A percentile compares a stretch with the other conserved stretches of the same genome.
These are phyloP conservation scores for Tamias sibiricus DNA, from an alignment of 2,113 vertebrate species.

Conservation along the genomic window DNA sequence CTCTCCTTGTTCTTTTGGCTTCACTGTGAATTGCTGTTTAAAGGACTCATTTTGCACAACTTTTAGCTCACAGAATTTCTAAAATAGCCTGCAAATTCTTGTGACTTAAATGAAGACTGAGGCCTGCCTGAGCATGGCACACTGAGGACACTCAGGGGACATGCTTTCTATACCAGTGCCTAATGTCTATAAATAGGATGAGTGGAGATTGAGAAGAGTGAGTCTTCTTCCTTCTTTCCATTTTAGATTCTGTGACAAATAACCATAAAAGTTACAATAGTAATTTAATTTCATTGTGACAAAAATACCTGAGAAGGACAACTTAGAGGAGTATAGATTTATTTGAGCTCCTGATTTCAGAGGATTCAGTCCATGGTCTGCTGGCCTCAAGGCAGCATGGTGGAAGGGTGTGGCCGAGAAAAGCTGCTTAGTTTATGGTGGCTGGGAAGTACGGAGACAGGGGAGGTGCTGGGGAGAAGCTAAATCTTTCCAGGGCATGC, in stretches of 20 bases:
- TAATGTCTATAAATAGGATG: not conserved
- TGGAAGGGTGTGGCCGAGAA: no score
- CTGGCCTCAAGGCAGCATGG: no score
- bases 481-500: no score
- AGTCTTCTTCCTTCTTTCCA: not conserved
- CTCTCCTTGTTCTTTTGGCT: not conserved
- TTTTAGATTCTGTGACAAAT: not conserved
- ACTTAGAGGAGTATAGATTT: no score
- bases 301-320: no score
- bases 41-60: not conserved
- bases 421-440: no score
- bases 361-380: no score
- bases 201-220: not conserved
- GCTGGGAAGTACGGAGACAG: no score
- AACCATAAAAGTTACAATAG: not conserved
- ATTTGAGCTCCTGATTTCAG: no score
- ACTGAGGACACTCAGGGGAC: rapidly evolving
- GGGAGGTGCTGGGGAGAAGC: no score
- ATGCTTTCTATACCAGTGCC: not conserved
- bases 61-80: not conserved
- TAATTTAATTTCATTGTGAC: not conserved
- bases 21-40: not conserved
- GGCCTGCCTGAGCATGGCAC: not conserved
- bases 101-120: not conserved
- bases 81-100: not conserved